These are phyloP conservation scores for Coelopa pilipes DNA, from an alignment of 2,888 invertebrate genomes.

Conservation along the genomic window DNA sequence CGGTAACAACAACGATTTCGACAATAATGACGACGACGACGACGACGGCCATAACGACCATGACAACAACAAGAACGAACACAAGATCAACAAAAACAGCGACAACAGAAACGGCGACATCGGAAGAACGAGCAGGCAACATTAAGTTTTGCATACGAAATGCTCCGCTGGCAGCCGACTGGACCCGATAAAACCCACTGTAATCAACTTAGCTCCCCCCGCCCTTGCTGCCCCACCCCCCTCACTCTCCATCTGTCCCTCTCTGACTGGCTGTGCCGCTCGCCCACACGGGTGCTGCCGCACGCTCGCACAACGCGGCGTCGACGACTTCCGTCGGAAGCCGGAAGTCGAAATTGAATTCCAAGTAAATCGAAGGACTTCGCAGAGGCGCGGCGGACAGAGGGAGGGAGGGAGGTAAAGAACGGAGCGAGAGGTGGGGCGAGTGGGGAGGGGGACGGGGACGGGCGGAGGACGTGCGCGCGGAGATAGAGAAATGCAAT, in stretches of 20 bases:
- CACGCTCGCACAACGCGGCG: constrained; percentile 11
- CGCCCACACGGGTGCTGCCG: neutral
- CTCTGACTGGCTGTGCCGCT: no score
- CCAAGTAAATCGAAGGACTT: constrained; percentile 5
- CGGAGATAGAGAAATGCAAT: constrained; percentile 1
- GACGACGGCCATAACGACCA: neutral
- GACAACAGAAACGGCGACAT: no score
- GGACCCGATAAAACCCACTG: neutral
- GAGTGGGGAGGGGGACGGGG: neutral
- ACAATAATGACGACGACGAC: neutral
- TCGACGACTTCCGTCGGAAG: constrained; percentile 3
- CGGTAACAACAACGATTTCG: neutral
- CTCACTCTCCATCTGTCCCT: no score
- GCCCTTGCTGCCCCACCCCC: no score
- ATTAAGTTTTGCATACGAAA: constrained; percentile 52
- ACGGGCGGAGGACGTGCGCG: neutral
- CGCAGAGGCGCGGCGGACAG: neutral
- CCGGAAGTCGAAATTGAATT: constrained; percentile 33
- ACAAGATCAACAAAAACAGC: no score
- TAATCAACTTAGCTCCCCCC: no score
- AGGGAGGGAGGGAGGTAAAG: constrained; percentile 6
- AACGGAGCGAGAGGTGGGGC: no score
- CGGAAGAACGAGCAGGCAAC: constrained; percentile 38
- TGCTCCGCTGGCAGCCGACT: constrained; percentile 2
- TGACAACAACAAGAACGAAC: no score